Percentiles rank a stretch among this genome's conserved stretches.
Conservation (phyloP, 2,888 invertebrate genomes). For the Eulithis testata region DNA sequence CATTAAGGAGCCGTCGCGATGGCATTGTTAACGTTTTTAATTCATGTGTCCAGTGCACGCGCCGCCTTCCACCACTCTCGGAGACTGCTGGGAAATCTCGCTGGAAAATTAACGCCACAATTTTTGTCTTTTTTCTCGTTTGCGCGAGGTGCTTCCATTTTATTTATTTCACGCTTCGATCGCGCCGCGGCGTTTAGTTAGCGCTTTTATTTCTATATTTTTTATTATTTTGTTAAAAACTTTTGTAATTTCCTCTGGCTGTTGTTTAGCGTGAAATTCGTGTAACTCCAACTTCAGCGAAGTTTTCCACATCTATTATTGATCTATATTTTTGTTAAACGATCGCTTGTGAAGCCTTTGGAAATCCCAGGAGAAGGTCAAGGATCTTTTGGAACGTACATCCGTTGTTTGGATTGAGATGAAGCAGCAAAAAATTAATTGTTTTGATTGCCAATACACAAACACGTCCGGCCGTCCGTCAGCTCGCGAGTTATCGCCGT, state of each 20-base stretch:
- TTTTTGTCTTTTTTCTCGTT: conserved; percentile 73
- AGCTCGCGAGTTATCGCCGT: conserved; percentile 76
- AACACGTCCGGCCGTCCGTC: conserved; percentile 75
- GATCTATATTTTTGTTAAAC: conserved; percentile 34
- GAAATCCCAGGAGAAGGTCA: conserved; percentile 55
- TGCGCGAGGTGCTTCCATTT: conserved; percentile 74
- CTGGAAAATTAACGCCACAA: conserved; percentile 82
- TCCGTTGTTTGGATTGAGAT: conserved; percentile 68
- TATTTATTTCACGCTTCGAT: conserved; percentile 81
- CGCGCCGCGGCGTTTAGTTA: conserved; percentile 72
- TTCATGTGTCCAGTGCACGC: conserved; percentile 82
- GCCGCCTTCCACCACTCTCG: conserved; percentile 62
- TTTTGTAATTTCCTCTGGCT: conserved; percentile 56
- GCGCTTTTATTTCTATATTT: conserved; percentile 57
- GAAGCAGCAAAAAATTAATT: conserved; percentile 80
- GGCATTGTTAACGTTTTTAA: conserved; percentile 82
- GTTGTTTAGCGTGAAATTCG: conserved; percentile 38
- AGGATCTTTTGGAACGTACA: conserved; percentile 53
- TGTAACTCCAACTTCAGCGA: conserved; percentile 27
- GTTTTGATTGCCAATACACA: conserved; percentile 82
- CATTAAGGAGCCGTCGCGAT: conserved; percentile 76
- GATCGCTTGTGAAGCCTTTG: conserved; percentile 41
- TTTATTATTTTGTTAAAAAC: conserved; percentile 61
- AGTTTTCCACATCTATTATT: conserved; percentile 28
- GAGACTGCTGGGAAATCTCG: conserved; percentile 81